Evolutionary conservation across 2,797 vertebrate genomes (phyloP), one percentile per base, ranked within the genome.

Genomic region (Rallus crepitans): DNA sequence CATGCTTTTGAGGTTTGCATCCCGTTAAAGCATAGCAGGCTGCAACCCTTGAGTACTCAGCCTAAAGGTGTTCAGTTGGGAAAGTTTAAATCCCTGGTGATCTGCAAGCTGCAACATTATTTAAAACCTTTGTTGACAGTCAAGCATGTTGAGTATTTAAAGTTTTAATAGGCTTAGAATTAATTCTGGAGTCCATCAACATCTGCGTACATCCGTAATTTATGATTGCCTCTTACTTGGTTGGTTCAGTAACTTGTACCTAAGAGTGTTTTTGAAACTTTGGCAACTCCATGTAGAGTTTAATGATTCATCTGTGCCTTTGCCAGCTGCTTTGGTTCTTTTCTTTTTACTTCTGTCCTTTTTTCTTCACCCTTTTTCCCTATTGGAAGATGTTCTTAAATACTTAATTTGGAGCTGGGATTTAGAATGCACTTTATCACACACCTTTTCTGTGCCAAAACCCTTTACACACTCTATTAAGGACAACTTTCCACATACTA

Each of bases 351-450:
- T 89, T 81, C 59, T 83, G 89, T 55, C 25, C 69, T 82, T 82
- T 42, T 72, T 81, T 39, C 40, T 80, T 82, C 65, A 82, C 25
- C 55, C 47, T 16, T 75, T 90, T 90, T 73, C 59, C 84, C 70
- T 47, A 25, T 90, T 97, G 97, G 96, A 97, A 96, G 96, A 95
- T 6, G 15, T 97, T 97, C 95, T 97, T 92, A 96, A 97, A 96
- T 97, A 96, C 92, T 98, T 97, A 96, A 95, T 97, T 97, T 95
- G 93, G 83, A 93, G 87, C 76, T 94, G 89, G 92, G 48, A 81
- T 95, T 98, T 97, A 96, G 86, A 97, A 95, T 96, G 94, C 79
- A 87, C 94, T 98, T 96, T 97, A 95, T 97, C 97, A 93, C 94
- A 95, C 96, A 95, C 93, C 89, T 98, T 96, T 97, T 95, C 76